Evolutionary conservation across 1,140 invertebrate species (phyloP).

Genomic region (Musca domestica): DNA sequence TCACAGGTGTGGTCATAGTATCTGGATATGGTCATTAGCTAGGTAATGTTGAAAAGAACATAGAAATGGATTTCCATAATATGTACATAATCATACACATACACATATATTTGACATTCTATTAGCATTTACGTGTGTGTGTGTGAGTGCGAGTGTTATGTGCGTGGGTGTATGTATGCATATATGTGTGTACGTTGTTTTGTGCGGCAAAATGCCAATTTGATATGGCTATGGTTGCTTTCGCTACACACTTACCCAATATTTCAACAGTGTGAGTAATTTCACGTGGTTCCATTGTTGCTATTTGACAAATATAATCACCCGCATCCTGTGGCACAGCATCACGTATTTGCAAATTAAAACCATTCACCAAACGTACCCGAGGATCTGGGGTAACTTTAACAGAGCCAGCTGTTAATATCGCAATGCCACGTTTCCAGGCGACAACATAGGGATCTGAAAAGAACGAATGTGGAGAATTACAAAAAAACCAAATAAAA

Average conservation of each 20-base stretch:
- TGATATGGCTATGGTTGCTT: neutral
- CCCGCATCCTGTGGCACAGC: slow-evolving; percentile 60
- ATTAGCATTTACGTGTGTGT: neutral
- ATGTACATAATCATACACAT: neutral
- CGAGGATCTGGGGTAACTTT: slow-evolving; percentile 62
- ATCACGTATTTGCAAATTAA: slow-evolving; percentile 60
- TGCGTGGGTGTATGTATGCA: neutral
- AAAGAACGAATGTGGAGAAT: slow-evolving; percentile 9
- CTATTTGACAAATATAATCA: slow-evolving; percentile 63
- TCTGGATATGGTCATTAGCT: no score
- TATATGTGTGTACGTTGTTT: neutral
- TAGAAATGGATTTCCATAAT: neutral
- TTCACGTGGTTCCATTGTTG: slow-evolving; percentile 59
- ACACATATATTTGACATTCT: neutral
- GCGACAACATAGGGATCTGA: slow-evolving; percentile 57
- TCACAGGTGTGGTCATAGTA: no score
- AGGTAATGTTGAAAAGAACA: no score
- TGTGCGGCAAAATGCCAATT: neutral
- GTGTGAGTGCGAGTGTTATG: no score
- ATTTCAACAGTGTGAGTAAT: slow-evolving; percentile 62
- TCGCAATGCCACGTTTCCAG: slow-evolving; percentile 61
- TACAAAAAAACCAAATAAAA: no score
- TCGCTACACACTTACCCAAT: slow-evolving; percentile 57
- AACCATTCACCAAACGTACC: slow-evolving; percentile 58
- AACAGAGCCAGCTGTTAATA: slow-evolving; percentile 60